Conservation (phyloP, 2,797 vertebrate genomes). For the Parambassis ranga region DNA sequence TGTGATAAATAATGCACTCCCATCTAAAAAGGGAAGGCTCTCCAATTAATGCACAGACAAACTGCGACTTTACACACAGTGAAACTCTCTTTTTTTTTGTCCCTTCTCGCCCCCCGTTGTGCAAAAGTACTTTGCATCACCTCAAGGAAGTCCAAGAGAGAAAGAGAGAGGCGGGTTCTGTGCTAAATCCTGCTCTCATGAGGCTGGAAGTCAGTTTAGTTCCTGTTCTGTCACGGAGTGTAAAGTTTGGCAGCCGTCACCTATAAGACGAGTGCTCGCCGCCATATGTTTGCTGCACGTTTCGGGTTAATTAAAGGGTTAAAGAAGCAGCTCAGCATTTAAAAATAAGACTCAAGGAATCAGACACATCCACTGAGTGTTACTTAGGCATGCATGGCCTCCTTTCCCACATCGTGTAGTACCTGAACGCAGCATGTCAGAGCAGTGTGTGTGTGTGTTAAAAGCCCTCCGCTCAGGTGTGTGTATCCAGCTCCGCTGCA, state of each 20-base stretch:
- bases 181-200: constrained; percentile 4
- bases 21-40: constrained; percentile 71
- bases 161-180: too few species aligned
- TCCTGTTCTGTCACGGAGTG: not conserved
- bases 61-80: constrained; percentile 46
- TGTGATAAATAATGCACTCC: constrained; percentile 73
- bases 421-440: constrained; percentile 85
- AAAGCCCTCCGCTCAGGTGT: constrained; percentile 92
- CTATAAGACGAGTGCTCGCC: not conserved
- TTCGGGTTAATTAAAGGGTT: too few species aligned
- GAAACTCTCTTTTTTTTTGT: constrained; percentile 50
- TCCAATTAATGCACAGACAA: constrained; percentile 73
- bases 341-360: constrained; percentile 5
- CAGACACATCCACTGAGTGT: constrained; percentile 6
- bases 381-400: constrained; percentile 46
- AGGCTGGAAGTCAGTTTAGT: constrained; percentile 10
- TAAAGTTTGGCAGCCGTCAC: not conserved
- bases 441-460: constrained; percentile 67
- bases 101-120: constrained; percentile 42
- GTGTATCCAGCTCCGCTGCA: constrained; percentile 85
- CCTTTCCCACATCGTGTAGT: constrained; percentile 55
- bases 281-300: constrained; percentile 33
- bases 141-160: constrained; percentile 44
- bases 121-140: constrained; percentile 55
- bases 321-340: too few species aligned